Evolutionary conservation across 2,113 vertebrate species (phyloP), one percentile per base, ranked within the genome.

Genomic region (Lophura nycthemera): DNA sequence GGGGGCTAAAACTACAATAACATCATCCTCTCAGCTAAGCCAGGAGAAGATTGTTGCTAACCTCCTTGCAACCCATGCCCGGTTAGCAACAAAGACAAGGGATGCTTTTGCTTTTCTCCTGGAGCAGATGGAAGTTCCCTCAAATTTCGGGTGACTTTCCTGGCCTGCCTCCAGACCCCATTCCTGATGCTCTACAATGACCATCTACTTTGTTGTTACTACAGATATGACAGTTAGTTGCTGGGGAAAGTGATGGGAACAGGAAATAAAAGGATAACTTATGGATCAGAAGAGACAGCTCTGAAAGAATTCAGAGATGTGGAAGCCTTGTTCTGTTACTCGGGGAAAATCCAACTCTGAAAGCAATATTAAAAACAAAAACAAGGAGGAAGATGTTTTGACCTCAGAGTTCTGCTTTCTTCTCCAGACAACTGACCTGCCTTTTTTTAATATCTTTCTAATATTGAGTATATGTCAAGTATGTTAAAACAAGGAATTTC

Each of bases 321-420:
- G 34, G 47, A 79, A 88, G 13, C 40, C 56, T 88, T 77, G 11
- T 9, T 76, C 36, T 89, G 34, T 73, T 85, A 59, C 61, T 92
- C 73, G 70, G 40, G 59, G 56, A 69, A 92, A 87, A 76, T 8
- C 6, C 50, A 84, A 60, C 7, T 11, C 77, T 43, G 67, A 87
- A 91, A 92, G 92, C 45, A 85, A 43, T 84, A 84, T 54, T 75
- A 48, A 43, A 93, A 94, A 81, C 18, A 69, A 89, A 94, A 88
- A 52, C 2, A 3, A 65, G 87, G 34, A 36, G 10, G 12, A 79
- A 89, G 52, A 43, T 60, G 2, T 80, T 91, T 76, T 89, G 78
- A 88, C 74, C 82, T 91, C n/a, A 42, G 56, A 85, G 45, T 11
- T 80, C 45, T 82, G 13, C 21, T 92, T 88, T 75, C 57, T 29